These are phyloP conservation scores for Pica pica DNA, from an alignment of 2,113 vertebrate species.

Conservation along the genomic window DNA sequence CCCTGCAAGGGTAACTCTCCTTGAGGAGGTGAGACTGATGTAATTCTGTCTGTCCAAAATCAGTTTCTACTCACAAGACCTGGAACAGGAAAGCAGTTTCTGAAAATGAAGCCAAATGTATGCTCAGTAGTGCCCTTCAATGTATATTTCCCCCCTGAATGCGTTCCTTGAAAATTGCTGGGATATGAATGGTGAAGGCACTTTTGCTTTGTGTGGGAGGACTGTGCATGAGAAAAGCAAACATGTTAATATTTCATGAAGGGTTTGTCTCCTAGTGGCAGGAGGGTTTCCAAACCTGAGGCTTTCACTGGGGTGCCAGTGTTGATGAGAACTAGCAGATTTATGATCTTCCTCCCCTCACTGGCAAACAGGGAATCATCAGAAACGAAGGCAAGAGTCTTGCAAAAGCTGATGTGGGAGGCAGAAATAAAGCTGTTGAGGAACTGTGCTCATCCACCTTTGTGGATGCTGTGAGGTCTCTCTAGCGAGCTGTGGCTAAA, in stretches of 20 bases:
- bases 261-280: not conserved
- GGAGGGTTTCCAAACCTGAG: not conserved
- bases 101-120: not conserved
- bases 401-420: not conserved
- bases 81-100: not conserved
- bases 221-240: not conserved
- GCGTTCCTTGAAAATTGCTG: not conserved
- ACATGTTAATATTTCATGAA: conserved; percentile 11
- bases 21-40: not conserved
- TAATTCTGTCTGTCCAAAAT: not conserved
- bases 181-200: not conserved
- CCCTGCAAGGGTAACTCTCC: not conserved
- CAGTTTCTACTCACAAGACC: not conserved
- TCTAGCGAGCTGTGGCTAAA: not conserved
- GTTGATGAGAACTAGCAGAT: not conserved
- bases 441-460: not conserved
- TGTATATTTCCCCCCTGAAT: accelerated
- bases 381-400: not conserved
- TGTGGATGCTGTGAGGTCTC: not conserved
- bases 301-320: not conserved
- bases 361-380: not conserved
- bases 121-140: not conserved
- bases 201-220: not conserved
- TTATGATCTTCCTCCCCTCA: not conserved
- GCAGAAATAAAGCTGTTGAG: not conserved